Evolutionary conservation across 2,113 vertebrate genomes (phyloP).

Genomic region (Macquaria australasica): DNA sequence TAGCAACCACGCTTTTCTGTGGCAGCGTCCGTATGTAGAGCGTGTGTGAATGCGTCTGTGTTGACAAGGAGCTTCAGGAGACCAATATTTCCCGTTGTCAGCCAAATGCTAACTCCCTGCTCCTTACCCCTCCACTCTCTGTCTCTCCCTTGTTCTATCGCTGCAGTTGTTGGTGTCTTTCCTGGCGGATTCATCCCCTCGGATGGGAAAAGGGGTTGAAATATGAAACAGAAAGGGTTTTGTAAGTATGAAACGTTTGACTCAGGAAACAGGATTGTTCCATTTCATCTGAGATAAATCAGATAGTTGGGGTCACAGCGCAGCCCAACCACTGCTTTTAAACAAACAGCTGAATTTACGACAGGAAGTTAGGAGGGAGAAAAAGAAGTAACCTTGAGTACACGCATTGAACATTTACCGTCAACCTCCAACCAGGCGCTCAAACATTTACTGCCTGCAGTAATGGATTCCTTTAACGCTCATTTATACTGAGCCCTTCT

Average conservation of each 20-base stretch:
- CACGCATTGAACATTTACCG: slow-evolving; percentile 39
- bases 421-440: slow-evolving; percentile 50
- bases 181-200: not conserved
- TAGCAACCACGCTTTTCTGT: slow-evolving; percentile 20
- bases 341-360: slow-evolving; percentile 66
- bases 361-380: slow-evolving; percentile 42
- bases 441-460: slow-evolving; percentile 54
- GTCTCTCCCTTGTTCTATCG: slow-evolving; percentile 21
- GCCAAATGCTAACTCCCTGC: slow-evolving; percentile 35
- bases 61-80: slow-evolving; percentile 56
- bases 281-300: slow-evolving; percentile 32
- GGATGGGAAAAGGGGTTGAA: not conserved
- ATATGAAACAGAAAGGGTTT: slow-evolving; percentile 1
- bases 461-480: slow-evolving; percentile 70
- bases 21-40: not conserved
- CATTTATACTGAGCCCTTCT: slow-evolving; percentile 51
- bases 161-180: slow-evolving; percentile 14
- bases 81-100: slow-evolving; percentile 64
- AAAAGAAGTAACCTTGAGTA: slow-evolving; percentile 64
- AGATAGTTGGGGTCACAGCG: not conserved
- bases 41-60: slow-evolving; percentile 13
- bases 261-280: slow-evolving; percentile 12
- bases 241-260: slow-evolving; percentile 23
- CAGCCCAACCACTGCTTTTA: slow-evolving; percentile 44
- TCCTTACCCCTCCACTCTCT: slow-evolving; percentile 37